phyloP scores from a whole-genome alignment of 2,797 vertebrate genomes.

The Enteromius unitaeniatus region DNA sequence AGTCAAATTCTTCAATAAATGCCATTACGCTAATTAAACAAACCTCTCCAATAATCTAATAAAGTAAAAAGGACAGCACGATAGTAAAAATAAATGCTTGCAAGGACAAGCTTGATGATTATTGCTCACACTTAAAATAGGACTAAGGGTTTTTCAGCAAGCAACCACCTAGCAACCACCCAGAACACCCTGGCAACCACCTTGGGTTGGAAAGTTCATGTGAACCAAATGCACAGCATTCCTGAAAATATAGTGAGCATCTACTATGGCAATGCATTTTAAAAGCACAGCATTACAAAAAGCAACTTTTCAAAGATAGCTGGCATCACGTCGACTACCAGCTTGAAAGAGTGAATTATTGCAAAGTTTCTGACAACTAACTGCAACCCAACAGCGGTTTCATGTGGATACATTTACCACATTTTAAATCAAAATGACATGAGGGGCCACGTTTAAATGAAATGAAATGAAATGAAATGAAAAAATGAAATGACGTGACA shows the following conservation, averaged over 20 bases:
- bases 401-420: constrained; percentile 50
- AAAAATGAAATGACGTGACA: no score
- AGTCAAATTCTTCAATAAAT: neutral
- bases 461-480: no score
- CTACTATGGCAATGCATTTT: neutral
- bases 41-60: neutral
- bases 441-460: constrained; percentile 43
- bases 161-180: neutral
- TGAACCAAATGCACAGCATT: neutral
- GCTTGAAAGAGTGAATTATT: constrained; percentile 45
- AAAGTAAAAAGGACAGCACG: neutral
- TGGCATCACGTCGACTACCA: neutral
- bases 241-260: neutral
- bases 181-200: neutral
- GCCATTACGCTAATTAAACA: constrained; percentile 9
- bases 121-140: neutral
- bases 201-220: neutral
- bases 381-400: constrained; percentile 40
- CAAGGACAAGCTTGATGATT: neutral
- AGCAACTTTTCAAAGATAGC: constrained; percentile 13
- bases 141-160: neutral
- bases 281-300: constrained; percentile 1
- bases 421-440: constrained; percentile 58
- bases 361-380: constrained; percentile 39
- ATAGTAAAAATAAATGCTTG: neutral